Evolutionary conservation across 2,888 invertebrate genomes (phyloP).

Genomic region (Scelioninae gen. 1): DNA sequence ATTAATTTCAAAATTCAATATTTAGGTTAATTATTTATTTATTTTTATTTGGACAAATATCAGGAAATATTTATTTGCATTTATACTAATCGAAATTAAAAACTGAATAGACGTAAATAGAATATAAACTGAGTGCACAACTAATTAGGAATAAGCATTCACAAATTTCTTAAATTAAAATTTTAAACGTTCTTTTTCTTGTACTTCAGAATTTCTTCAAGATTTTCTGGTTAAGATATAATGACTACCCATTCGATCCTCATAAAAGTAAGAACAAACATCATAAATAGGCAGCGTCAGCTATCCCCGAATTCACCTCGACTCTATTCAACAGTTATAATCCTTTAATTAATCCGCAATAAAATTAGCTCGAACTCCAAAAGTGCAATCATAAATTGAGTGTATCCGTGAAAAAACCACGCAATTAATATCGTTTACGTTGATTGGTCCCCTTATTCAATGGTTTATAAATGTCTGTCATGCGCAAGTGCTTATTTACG

Average conservation of each 20-base stretch:
- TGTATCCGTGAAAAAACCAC: constrained; percentile 24
- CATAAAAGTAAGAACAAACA: not conserved
- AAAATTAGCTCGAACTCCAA: constrained; percentile 9
- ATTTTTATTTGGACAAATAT: too few species aligned
- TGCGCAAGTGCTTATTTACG: constrained; percentile 52
- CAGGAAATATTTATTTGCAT: too few species aligned
- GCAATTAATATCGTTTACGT: constrained; percentile 55
- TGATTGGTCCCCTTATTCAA: constrained; percentile 54
- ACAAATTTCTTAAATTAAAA: too few species aligned
- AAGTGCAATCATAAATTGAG: constrained; percentile 2
- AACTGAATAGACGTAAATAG: too few species aligned
- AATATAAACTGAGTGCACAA: too few species aligned
- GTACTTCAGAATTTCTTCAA: too few species aligned
- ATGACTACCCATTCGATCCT: not conserved
- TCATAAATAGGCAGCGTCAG: too few species aligned
- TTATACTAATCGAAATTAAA: too few species aligned
- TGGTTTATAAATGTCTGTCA: constrained; percentile 49
- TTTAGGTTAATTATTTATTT: too few species aligned
- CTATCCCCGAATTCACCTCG: constrained; percentile 2
- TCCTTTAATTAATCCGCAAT: constrained; percentile 29
- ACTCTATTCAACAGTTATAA: not conserved
- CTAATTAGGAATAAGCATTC: too few species aligned
- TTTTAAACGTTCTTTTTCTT: too few species aligned
- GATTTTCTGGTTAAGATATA: not conserved
- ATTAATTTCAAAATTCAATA: too few species aligned